Evolutionary conservation across 2,797 vertebrate species (phyloP).

Genomic region (Anguilla megastoma): DNA sequence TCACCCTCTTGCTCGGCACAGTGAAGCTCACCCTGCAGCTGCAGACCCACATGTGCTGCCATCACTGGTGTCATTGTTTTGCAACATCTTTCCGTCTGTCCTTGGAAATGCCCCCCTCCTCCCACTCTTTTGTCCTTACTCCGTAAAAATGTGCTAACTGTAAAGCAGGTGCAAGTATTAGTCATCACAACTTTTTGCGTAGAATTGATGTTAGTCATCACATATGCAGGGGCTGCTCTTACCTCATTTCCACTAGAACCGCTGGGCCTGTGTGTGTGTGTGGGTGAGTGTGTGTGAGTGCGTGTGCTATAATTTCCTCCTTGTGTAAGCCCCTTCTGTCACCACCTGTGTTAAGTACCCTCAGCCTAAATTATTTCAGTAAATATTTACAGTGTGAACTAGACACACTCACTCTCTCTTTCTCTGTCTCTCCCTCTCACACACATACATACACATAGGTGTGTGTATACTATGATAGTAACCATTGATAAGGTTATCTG

Average conservation of each 20-base stretch:
- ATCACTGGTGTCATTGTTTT: constrained; percentile 45
- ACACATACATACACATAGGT: neutral
- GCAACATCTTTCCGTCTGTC: constrained; percentile 44
- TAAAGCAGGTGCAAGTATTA: constrained; percentile 48
- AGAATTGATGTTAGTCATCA: constrained; percentile 42
- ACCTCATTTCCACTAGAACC: constrained; percentile 30
- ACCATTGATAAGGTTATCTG: neutral
- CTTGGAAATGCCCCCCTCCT: constrained; percentile 19
- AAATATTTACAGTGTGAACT: neutral
- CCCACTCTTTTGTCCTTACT: constrained; percentile 20
- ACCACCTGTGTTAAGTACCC: neutral
- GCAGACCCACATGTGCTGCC: constrained; percentile 33
- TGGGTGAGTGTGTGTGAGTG: neutral
- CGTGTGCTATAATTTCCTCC: neutral
- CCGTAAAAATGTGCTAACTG: constrained; percentile 35
- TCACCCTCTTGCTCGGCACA: neutral
- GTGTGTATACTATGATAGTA: neutral
- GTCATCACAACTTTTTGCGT: constrained; percentile 38
- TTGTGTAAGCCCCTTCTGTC: constrained; percentile 10
- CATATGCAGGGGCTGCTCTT: constrained; percentile 30
- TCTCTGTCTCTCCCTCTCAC: neutral
- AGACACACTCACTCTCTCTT: neutral
- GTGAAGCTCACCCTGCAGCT: constrained; percentile 32
- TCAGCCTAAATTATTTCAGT: constrained; percentile 1
- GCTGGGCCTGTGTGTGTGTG: neutral